A percentile compares a stretch with the other conserved stretches of the same genome.
phyloP scores from a whole-genome alignment of 2,888 invertebrate genomes.

The Entomobrya proxima region DNA sequence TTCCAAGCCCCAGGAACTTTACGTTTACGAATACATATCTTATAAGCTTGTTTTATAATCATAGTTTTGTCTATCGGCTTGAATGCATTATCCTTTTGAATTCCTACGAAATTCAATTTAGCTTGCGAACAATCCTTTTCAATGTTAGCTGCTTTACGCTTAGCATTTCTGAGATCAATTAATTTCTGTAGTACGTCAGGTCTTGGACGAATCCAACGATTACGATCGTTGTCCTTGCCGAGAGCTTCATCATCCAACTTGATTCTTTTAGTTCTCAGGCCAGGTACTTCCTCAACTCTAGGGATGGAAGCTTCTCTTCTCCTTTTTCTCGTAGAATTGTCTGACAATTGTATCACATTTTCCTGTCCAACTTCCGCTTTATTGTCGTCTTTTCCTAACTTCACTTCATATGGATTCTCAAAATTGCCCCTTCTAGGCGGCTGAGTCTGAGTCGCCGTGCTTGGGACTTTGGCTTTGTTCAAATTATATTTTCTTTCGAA shows the following conservation, averaged over 20 bases:
- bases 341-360: background rate
- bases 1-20: background rate
- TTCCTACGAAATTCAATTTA: background rate
- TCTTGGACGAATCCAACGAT: conserved; percentile 63
- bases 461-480: no score
- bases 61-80: conserved; percentile 4
- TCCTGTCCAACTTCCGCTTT: no score
- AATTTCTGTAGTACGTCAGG: conserved; percentile 41
- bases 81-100: conserved; percentile 24
- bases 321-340: background rate
- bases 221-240: background rate
- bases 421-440: background rate
- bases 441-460: background rate
- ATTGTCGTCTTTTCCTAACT: no score
- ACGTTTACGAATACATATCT: background rate
- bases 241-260: background rate
- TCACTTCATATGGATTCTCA: no score
- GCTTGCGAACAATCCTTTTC: background rate
- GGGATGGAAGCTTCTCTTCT: background rate
- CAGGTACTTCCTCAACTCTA: background rate
- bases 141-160: background rate
- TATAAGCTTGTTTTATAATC: conserved; percentile 50
- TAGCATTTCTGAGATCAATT: conserved; percentile 31
- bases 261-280: background rate
- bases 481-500: background rate